Evolutionary conservation across 2,797 vertebrate species (phyloP), one percentile per base, ranked within the genome.

Genomic region (Spinibarbus caldwelli): DNA sequence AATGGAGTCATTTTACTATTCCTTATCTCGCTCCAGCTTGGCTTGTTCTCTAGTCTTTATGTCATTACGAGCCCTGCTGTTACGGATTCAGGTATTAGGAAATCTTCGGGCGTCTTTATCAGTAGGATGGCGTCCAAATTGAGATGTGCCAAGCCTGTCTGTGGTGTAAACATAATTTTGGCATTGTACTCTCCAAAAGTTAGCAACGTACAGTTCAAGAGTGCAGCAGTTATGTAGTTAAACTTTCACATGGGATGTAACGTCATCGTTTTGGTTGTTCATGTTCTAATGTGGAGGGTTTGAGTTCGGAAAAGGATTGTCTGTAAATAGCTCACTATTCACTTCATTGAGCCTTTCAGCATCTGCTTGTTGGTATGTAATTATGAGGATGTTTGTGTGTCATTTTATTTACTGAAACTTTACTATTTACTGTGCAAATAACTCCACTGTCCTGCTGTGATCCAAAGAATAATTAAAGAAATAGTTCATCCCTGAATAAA

Each of bases 1-100:
- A 78, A 84, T 59, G 79, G 70, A 87, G 86, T 89, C 34, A 89
- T 91, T 83, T 90, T 59, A 90, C 89, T 87, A 75, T 47, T 90
- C 86, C 90, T 90, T 86, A 89, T 90, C 90, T 90, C 88, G 89
- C 90, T 90, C 87, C 88, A 87, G 87, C 91, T 93, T 93, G 91
- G 90, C 91, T 93, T 90, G 93, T 94, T 92, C 93, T 91, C 23
- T 10, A 29, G 26, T 83, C 75, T 66, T 85, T 80, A 67, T 80
- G 79, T 87, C 68, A 86, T 86, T 78, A 82, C 36, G 21, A 62
- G 75, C 76, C 83, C 87, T 92, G 90, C 90, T 89, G 91, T 91
- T 86, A 83, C 4, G 68, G 87, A 87, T 87, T 75, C 81, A 83
- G 80, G 80, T 82, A 71, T 70, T 72, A 79, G 52, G 73, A 47